These are phyloP conservation scores for Actinia tenebrosa DNA, from an alignment of 64 coral and sea anemone species.

Conservation along the genomic window DNA sequence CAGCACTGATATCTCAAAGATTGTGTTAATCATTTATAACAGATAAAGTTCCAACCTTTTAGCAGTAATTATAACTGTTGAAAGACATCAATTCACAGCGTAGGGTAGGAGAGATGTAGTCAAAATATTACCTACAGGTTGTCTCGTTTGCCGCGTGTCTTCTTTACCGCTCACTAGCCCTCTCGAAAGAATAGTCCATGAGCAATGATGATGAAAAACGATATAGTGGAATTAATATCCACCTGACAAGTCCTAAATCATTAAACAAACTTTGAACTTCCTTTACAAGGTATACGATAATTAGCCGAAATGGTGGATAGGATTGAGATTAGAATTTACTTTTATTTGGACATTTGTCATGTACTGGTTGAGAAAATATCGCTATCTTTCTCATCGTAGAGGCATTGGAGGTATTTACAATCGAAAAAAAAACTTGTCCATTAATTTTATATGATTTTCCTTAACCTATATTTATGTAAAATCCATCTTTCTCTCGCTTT, in stretches of 20 bases:
- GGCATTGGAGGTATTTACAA: neutral
- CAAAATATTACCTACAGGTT: neutral
- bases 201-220: neutral
- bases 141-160: neutral
- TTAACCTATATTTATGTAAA: neutral
- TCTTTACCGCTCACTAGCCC: neutral
- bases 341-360: neutral
- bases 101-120: neutral
- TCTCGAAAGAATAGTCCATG: neutral
- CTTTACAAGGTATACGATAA: neutral
- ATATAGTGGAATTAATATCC: neutral
- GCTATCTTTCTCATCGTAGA: neutral
- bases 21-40: neutral
- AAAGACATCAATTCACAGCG: neutral
- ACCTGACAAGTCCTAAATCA: neutral
- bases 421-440: neutral
- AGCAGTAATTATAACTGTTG: neutral
- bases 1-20: too few relatives aligned
- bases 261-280: constrained; percentile 4
- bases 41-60: neutral
- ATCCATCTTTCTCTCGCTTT: neutral
- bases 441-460: neutral
- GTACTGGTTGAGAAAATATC: constrained; percentile 7
- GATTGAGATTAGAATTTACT: neutral
- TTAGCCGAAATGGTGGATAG: neutral